These are phyloP conservation scores for Enteromius fasciolatus DNA, from an alignment of 2,797 vertebrate genomes.

Conservation along the genomic window DNA sequence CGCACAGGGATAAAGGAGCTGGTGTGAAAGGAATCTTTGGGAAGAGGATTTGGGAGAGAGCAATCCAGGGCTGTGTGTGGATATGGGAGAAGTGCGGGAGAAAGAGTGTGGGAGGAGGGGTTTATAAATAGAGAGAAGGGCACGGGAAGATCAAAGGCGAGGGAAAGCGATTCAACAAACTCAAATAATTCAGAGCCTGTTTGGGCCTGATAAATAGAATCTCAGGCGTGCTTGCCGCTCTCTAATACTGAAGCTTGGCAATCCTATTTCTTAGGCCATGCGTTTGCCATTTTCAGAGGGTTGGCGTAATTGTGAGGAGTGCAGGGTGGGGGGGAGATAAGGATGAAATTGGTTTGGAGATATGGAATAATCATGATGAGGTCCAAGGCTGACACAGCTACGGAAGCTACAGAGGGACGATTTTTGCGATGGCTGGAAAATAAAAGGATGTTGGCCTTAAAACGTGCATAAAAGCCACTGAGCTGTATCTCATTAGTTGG, in stretches of 20 bases:
- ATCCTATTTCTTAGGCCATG: slow-evolving; percentile 58
- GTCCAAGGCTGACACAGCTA: slow-evolving; percentile 32
- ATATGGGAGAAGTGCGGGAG: slow-evolving; percentile 40
- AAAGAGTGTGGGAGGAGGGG: slow-evolving; percentile 48
- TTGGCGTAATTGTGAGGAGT: slow-evolving; percentile 9
- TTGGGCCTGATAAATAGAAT: slow-evolving; percentile 67
- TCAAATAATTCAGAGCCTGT: slow-evolving; percentile 69
- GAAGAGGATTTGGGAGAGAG: slow-evolving; percentile 41
- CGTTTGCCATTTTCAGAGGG: slow-evolving; percentile 43
- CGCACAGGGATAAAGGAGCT: slow-evolving; percentile 3
- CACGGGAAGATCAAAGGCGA: slow-evolving; percentile 68
- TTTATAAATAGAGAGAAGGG: slow-evolving; percentile 67
- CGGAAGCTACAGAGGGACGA: slow-evolving; percentile 9
- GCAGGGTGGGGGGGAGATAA: slow-evolving; percentile 11
- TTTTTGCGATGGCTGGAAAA: slow-evolving; percentile 15
- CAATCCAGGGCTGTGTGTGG: slow-evolving; percentile 28
- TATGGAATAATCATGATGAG: slow-evolving; percentile 43
- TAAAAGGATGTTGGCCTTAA: slow-evolving; percentile 13
- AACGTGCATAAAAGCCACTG: slow-evolving; percentile 16
- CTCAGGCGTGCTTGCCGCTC: slow-evolving; percentile 53
- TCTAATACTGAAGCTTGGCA: slow-evolving; percentile 50
- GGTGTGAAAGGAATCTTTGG: slow-evolving; percentile 34
- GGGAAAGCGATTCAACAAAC: slow-evolving; percentile 64
- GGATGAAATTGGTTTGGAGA: slow-evolving; percentile 46
- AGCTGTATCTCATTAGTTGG: slow-evolving; percentile 27